Evolutionary conservation across 2,888 invertebrate species (phyloP).

Genomic region (Hypomecis atomaria): DNA sequence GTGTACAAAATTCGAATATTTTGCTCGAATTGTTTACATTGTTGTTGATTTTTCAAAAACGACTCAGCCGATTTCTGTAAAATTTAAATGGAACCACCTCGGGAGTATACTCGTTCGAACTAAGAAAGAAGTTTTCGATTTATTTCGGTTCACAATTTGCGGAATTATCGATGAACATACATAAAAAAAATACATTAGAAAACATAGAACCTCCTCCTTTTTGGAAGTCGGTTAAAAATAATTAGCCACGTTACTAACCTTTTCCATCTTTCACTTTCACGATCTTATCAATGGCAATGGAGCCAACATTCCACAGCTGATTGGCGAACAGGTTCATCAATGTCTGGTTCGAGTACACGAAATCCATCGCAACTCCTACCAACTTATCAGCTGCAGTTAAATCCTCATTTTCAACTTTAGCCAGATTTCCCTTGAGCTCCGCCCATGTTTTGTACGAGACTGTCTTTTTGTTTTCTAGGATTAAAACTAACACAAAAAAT

Average conservation of each 20-base stretch:
- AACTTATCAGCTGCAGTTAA: slow-evolving; percentile 58
- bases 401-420: slow-evolving; percentile 52
- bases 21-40: no score
- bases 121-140: no score
- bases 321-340: slow-evolving; percentile 71
- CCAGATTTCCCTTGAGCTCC: slow-evolving; percentile 55
- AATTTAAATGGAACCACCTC: no score
- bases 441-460: slow-evolving; percentile 59
- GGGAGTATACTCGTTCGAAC: no score
- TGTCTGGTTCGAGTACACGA: slow-evolving; percentile 71
- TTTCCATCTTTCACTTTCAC: slow-evolving; percentile 60
- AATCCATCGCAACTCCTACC: slow-evolving; percentile 72
- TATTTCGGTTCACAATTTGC: no score
- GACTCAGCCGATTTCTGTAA: no score
- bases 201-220: no score
- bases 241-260: slow-evolving; percentile 23
- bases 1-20: no score
- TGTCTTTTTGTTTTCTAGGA: slow-evolving; percentile 49
- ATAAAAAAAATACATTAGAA: no score
- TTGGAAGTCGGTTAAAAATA: no score
- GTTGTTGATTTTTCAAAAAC: no score
- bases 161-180: no score
- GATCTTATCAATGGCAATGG: slow-evolving; percentile 66
- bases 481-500: slow-evolving; percentile 42
- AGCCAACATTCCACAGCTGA: slow-evolving; percentile 73